Evolutionary conservation across 2,113 vertebrate genomes (phyloP).

Genomic region (Notothenia rossii): DNA sequence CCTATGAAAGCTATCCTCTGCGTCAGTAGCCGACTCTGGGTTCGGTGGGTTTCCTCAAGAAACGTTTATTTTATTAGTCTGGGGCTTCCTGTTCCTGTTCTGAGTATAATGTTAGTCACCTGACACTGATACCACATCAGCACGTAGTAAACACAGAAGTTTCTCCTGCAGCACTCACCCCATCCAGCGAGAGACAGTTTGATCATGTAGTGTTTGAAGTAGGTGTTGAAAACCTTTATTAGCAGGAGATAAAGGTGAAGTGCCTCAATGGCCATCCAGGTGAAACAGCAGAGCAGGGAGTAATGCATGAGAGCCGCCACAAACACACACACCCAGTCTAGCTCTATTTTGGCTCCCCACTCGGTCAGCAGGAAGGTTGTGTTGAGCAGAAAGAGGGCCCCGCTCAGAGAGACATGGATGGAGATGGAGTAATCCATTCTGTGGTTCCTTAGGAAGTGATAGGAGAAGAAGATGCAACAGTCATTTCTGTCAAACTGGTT

Average conservation of each 20-base stretch:
- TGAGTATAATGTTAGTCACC: neutral
- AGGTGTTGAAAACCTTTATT: conserved; percentile 79
- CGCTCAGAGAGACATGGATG: conserved; percentile 80
- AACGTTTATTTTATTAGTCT: no score
- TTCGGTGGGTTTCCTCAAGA: neutral
- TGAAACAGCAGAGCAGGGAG: conserved; percentile 79
- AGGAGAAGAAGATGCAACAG: no score
- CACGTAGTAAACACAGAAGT: neutral
- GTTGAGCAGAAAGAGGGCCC: conserved; percentile 79
- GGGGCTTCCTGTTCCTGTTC: no score
- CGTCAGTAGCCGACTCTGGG: neutral
- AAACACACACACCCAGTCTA: conserved; percentile 61
- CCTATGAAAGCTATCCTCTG: neutral
- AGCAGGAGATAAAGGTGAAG: conserved; percentile 80
- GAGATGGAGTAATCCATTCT: conserved; percentile 54
- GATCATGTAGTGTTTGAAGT: conserved; percentile 74
- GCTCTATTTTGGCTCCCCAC: conserved; percentile 62
- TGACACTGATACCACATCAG: neutral
- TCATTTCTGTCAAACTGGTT: no score
- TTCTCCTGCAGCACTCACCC: conserved; percentile 69
- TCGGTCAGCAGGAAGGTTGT: conserved; percentile 75
- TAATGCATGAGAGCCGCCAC: conserved; percentile 75
- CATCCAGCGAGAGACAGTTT: conserved; percentile 79
- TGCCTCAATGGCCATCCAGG: conserved; percentile 83
- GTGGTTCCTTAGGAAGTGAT: conserved; percentile 44